phyloP scores from a whole-genome alignment of 2,797 vertebrate species.

The Columba guinea region DNA sequence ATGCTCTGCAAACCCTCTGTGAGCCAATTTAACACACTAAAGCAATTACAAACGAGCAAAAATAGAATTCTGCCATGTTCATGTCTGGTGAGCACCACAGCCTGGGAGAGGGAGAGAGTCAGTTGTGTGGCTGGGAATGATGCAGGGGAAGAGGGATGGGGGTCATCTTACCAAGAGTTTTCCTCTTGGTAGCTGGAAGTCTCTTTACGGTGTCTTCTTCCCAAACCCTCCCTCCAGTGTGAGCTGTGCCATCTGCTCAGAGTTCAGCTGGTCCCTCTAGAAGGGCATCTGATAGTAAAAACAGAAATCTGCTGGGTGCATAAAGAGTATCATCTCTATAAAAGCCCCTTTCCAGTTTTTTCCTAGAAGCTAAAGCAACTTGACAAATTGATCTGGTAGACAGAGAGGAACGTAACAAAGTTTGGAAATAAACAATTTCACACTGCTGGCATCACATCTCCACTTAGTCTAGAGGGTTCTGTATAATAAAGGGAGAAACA shows the following conservation, averaged over 20 bases:
- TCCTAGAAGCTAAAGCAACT: not conserved
- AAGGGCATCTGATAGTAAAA: not conserved
- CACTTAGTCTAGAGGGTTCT: not conserved
- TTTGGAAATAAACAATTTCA: not conserved
- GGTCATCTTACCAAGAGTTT: not conserved
- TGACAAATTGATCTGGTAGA: not conserved
- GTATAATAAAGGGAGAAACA: constrained; percentile 5
- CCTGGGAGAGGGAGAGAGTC: not conserved
- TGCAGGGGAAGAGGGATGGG: not conserved
- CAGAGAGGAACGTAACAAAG: not conserved
- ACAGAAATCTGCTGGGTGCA: not conserved
- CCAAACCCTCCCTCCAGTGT: not conserved
- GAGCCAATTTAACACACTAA: not conserved
- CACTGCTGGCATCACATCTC: not conserved
- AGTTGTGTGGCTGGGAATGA: not conserved
- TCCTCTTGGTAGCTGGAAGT: not conserved
- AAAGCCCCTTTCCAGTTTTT: not conserved
- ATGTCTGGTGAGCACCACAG: not conserved
- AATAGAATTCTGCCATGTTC: not conserved
- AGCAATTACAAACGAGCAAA: not conserved
- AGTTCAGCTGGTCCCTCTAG: not conserved
- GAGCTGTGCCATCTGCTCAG: not conserved
- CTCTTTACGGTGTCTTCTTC: not conserved
- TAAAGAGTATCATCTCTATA: not conserved
- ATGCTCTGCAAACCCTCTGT: not conserved